A percentile compares a stretch with the other conserved stretches of the same genome.
Conservation (phyloP, 2,797 vertebrate species). For the Eulemur albifrons region DNA sequence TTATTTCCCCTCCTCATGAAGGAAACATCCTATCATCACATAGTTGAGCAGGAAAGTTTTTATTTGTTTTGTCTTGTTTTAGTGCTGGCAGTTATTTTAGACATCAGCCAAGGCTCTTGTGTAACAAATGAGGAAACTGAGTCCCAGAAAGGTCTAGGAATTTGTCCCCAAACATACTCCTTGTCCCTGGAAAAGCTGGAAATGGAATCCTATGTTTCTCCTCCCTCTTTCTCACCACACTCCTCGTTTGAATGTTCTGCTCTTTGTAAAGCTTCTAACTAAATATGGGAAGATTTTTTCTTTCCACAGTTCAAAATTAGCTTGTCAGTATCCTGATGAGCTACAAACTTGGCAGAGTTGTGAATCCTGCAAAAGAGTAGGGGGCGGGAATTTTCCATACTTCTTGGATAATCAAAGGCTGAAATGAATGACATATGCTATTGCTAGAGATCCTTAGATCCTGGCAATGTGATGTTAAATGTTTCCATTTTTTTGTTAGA, state of each 20-base stretch:
- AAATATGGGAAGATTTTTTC: constrained; percentile 71
- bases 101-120: neutral
- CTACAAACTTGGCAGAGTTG: constrained; percentile 81
- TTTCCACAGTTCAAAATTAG: constrained; percentile 76
- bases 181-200: constrained; percentile 18
- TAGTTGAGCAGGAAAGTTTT: neutral
- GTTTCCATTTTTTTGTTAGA: constrained; percentile 74
- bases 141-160: constrained; percentile 9
- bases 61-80: constrained; percentile 19
- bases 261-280: constrained; percentile 77
- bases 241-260: constrained; percentile 62
- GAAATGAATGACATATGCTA: constrained; percentile 76
- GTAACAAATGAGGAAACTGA: constrained; percentile 56
- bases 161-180: neutral
- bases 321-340: constrained; percentile 76
- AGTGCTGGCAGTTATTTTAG: neutral
- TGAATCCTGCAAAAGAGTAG: constrained; percentile 71
- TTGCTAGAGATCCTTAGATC: constrained; percentile 70
- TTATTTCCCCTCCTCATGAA: neutral
- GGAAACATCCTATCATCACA: neutral
- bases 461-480: constrained; percentile 51
- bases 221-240: neutral
- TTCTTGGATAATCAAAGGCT: constrained; percentile 76
- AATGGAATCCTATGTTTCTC: neutral
- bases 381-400: constrained; percentile 78